phyloP scores from a whole-genome alignment of 2,113 vertebrate species.

The Actenoides lindsayi region DNA sequence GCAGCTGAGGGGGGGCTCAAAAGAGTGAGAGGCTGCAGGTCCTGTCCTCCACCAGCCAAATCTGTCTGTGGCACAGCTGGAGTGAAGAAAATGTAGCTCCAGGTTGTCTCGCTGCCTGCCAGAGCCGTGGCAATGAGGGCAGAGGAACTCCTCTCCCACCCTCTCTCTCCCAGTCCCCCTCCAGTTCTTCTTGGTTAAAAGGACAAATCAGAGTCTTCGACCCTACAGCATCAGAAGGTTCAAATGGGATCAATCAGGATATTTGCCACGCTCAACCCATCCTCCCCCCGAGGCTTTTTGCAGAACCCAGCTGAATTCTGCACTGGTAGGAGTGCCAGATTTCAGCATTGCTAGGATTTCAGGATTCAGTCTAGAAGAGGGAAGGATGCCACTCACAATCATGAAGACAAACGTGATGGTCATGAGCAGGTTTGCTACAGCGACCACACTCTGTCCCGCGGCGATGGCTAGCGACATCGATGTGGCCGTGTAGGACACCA shows the following conservation, averaged over 20 bases:
- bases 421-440: constrained; percentile 88
- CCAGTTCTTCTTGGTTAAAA: background rate
- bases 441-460: constrained; percentile 85
- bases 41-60: background rate
- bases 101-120: background rate
- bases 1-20: background rate
- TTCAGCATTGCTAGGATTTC: background rate
- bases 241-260: background rate
- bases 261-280: accelerated
- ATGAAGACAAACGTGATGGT: constrained; percentile 92
- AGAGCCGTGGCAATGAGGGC: background rate
- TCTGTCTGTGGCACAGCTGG: background rate
- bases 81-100: background rate
- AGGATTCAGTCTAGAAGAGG: background rate
- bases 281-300: background rate
- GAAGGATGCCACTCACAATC: constrained; percentile 81
- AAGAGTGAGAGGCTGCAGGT: background rate
- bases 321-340: background rate
- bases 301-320: background rate
- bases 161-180: accelerated
- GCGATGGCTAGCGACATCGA: constrained; percentile 90
- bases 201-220: background rate
- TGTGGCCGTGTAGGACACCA: constrained; percentile 87
- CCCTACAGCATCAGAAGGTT: background rate
- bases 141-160: background rate